Evolutionary conservation across 2,113 vertebrate genomes (phyloP).

Genomic region (Camelus dromedarius): DNA sequence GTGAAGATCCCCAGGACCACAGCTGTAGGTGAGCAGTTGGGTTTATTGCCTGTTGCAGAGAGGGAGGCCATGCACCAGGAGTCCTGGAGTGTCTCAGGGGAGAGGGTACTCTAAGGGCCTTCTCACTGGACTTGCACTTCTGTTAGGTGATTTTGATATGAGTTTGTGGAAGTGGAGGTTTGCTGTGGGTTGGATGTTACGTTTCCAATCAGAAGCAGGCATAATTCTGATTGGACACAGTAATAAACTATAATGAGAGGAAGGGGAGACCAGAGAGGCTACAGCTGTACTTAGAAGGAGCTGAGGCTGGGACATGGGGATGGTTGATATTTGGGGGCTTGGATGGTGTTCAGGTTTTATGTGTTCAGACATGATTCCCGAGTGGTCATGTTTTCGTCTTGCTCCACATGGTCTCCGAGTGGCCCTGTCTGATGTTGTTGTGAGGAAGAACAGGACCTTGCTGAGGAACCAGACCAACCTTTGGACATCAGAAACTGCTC

Average conservation of each 20-base stretch:
- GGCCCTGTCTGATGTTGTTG: background rate
- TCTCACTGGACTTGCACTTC: background rate
- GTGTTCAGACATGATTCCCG: background rate
- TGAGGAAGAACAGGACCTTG: background rate
- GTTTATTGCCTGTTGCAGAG: background rate
- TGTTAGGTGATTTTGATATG: background rate
- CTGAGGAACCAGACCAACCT: background rate
- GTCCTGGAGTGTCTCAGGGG: too few relatives aligned
- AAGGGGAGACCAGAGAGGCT: background rate
- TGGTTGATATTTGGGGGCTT: background rate
- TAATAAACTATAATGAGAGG: background rate
- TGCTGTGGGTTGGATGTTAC: background rate
- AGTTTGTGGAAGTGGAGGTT: background rate
- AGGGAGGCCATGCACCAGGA: background rate
- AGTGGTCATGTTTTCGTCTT: background rate
- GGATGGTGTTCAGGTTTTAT: background rate
- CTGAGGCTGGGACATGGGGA: too few relatives aligned
- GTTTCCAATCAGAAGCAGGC: background rate
- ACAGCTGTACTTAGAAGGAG: background rate
- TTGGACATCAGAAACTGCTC: background rate
- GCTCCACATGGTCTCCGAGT: background rate
- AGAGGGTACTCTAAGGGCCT: background rate
- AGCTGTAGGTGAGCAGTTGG: background rate
- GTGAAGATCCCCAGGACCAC: background rate
- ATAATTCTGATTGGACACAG: background rate